Conservation (phyloP, 2,888 invertebrate genomes). For the Osmoderma eremita region DNA sequence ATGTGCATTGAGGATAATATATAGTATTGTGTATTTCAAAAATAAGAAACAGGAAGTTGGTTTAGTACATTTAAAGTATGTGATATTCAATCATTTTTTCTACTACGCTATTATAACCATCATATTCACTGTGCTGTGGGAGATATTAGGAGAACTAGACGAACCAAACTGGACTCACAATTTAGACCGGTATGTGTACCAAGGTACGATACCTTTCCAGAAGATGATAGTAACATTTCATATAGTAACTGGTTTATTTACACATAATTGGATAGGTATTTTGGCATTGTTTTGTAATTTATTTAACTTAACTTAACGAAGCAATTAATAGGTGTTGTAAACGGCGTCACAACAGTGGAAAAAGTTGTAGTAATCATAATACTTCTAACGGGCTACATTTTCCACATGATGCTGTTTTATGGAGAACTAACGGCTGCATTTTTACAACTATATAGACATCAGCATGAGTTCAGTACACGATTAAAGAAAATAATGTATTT, state of each 20-base stretch:
- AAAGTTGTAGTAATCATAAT: conserved; percentile 23
- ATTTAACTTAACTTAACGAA: background rate
- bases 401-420: conserved; percentile 31
- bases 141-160: background rate
- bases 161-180: conserved; percentile 17
- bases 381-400: conserved; percentile 28
- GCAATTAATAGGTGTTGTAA: conserved; percentile 20
- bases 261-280: conserved; percentile 33
- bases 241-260: conserved; percentile 20
- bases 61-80: conserved; percentile 11
- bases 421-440: conserved; percentile 35
- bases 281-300: background rate
- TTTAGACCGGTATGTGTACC: conserved; percentile 2
- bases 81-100: conserved; percentile 23
- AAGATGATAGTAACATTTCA: conserved; percentile 18
- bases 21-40: conserved; percentile 23
- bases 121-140: conserved; percentile 14
- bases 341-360: conserved; percentile 15
- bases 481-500: conserved; percentile 38
- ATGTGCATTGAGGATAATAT: conserved; percentile 22
- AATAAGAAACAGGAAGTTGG: conserved; percentile 34
- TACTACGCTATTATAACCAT: conserved; percentile 12
- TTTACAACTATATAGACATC: conserved; percentile 34
- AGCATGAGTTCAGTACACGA: conserved; percentile 26
- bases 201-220: conserved; percentile 1